Evolutionary conservation across 2,113 vertebrate genomes (phyloP), one percentile per base, ranked within the genome.

Genomic region (Microcebus tavaratra): DNA sequence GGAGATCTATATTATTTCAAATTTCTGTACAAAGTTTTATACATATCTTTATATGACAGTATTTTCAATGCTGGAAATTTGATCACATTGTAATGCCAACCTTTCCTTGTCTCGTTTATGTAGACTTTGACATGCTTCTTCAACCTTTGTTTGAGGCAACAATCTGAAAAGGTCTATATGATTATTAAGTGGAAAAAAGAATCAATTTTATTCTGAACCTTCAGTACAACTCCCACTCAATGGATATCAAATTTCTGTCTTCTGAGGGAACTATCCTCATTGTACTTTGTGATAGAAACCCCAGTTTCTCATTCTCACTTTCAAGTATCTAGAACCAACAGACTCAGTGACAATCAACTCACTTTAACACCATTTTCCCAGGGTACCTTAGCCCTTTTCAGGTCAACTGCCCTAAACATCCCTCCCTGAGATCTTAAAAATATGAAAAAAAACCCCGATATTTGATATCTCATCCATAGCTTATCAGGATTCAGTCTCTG

Each of bases 21-120:
- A 59, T 72, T 61, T 83, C 53, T 76, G n/a, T 2, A 68, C 29
- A 21, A 65, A 34, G 3, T 31, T 59, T 48, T 55, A 25, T 29
- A 53, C 5, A 8, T 87, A 53, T 57, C 18, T 92, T 88, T 86
- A 63, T 36, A 75, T 42, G 61, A 78, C 6, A 91, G 42, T 14
- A 90, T 86, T 82, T 91, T 88, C 14, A 31, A 29, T 79, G 95
- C 76, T 83, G 39, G 42, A 94, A 96, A 65, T 86, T 18, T 57
- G n/a, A 20, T 75, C 68, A 65, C 14, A 75, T 10, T 61, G 13
- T 42, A 48, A 90, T 86, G 48, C 10, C 68, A 93, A 85, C 20
- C 20, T 96, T 91, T 48, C 25, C 15, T 50, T 75, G 59, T 39
- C 4, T 65, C 59, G 8, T 57, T 82, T 48, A 63, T 59, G 27